A percentile compares a stretch with the other conserved stretches of the same genome.
Conservation (phyloP, 1,140 invertebrate genomes). For the Monochamus saltuarius region DNA sequence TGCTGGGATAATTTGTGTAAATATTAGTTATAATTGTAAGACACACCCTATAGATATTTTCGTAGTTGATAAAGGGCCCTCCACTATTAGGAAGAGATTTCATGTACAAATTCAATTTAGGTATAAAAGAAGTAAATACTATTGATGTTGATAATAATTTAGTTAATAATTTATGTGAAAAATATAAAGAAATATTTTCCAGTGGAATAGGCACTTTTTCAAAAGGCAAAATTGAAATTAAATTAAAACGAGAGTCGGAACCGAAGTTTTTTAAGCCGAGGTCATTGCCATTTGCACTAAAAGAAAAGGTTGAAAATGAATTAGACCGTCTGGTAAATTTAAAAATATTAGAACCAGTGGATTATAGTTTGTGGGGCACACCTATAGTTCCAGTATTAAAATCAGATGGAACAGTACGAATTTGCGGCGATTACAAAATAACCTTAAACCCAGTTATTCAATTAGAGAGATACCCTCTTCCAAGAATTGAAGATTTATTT, state of each 20-base stretch:
- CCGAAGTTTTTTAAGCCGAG: slow-evolving; percentile 11
- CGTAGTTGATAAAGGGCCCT: slow-evolving; percentile 10
- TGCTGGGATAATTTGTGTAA: too few species aligned
- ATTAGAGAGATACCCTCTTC: slow-evolving; percentile 37
- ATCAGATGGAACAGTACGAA: slow-evolving; percentile 44
- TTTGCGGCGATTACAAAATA: slow-evolving; percentile 38
- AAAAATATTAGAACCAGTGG: slow-evolving; percentile 6
- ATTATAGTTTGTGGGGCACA: slow-evolving; percentile 47
- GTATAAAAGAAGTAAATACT: slow-evolving; percentile 10
- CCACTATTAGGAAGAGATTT: slow-evolving; percentile 10
- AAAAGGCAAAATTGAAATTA: not conserved
- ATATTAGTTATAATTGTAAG: too few species aligned
- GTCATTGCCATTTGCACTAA: slow-evolving; percentile 7
- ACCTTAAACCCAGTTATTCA: slow-evolving; percentile 37
- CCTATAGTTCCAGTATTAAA: slow-evolving; percentile 55
- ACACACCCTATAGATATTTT: too few species aligned
- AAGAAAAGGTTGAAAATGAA: slow-evolving; percentile 13
- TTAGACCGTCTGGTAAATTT: slow-evolving; percentile 10
- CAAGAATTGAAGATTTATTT: slow-evolving; percentile 45
- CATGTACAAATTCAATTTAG: slow-evolving; percentile 9
- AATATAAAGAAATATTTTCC: not conserved
- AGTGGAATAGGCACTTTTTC: slow-evolving; percentile 2
- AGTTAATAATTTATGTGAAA: slow-evolving; percentile 1
- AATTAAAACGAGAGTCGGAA: not conserved
- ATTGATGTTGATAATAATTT: not conserved